phyloP scores from a whole-genome alignment of 2,113 vertebrate genomes.

The Tachuris rubrigastra region DNA sequence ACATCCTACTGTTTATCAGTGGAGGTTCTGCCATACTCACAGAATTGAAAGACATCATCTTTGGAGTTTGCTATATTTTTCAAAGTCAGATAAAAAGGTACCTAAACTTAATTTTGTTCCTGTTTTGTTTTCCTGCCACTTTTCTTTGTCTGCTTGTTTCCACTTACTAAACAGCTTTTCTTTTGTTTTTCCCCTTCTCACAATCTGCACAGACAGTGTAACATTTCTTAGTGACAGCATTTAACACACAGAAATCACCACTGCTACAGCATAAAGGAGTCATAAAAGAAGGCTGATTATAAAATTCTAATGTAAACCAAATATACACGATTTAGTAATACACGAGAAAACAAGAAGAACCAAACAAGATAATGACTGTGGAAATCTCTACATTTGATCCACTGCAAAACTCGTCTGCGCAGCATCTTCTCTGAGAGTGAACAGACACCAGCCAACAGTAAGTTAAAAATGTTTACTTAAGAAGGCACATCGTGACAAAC shows the following conservation, averaged over 20 bases:
- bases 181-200: background rate
- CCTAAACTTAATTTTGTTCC: background rate
- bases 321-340: background rate
- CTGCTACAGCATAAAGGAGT: background rate
- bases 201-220: background rate
- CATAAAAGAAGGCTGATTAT: background rate
- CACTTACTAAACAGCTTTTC: background rate
- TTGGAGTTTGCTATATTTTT: background rate
- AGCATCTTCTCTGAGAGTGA: background rate
- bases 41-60: background rate
- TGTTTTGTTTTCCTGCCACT: background rate
- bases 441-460: background rate
- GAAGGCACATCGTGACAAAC: constrained; percentile 21
- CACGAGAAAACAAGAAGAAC: background rate
- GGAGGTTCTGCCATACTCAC: background rate
- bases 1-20: background rate
- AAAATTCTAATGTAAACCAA: background rate
- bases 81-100: background rate
- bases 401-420: background rate
- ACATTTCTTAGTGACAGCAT: background rate
- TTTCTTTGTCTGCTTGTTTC: constrained; percentile 45
- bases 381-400: background rate
- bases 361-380: background rate
- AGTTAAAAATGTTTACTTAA: constrained; percentile 9
- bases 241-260: background rate